These are phyloP conservation scores for Ataeniobius toweri DNA, from an alignment of 2,797 vertebrate genomes.

Conservation along the genomic window DNA sequence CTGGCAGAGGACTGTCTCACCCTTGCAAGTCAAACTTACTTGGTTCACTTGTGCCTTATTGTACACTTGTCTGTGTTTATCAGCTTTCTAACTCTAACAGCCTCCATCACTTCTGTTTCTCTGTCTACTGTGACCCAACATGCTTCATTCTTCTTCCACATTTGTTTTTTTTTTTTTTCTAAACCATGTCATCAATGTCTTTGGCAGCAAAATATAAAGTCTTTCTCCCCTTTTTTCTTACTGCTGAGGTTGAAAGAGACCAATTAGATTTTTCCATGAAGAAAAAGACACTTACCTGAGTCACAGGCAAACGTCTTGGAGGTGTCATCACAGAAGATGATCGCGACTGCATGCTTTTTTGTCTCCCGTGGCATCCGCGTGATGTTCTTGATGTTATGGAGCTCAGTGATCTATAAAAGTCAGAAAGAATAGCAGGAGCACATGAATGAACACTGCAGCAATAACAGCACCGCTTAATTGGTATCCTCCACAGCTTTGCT, in stretches of 20 bases:
- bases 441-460: constrained; percentile 54
- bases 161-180: constrained; percentile 29
- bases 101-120: constrained; percentile 37
- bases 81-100: too few relatives aligned
- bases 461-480: constrained; percentile 47
- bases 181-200: not conserved
- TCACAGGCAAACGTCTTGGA: constrained; percentile 99
- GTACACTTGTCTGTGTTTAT: too few relatives aligned
- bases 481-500: constrained; percentile 48
- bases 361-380: constrained; percentile 97
- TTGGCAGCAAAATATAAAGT: constrained; percentile 6
- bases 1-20: too few relatives aligned
- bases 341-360: constrained; percentile 97
- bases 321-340: constrained; percentile 97
- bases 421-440: constrained; percentile 57
- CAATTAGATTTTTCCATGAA: constrained; percentile 20
- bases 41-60: too few relatives aligned
- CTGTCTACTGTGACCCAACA: constrained; percentile 34
- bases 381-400: constrained; percentile 98
- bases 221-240: not conserved
- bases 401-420: constrained; percentile 92
- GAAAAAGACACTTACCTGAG: constrained; percentile 86
- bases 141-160: constrained; percentile 29
- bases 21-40: too few relatives aligned
- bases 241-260: constrained; percentile 4